phyloP scores from a whole-genome alignment of 2,888 invertebrate species.

The Melieria omissa region DNA sequence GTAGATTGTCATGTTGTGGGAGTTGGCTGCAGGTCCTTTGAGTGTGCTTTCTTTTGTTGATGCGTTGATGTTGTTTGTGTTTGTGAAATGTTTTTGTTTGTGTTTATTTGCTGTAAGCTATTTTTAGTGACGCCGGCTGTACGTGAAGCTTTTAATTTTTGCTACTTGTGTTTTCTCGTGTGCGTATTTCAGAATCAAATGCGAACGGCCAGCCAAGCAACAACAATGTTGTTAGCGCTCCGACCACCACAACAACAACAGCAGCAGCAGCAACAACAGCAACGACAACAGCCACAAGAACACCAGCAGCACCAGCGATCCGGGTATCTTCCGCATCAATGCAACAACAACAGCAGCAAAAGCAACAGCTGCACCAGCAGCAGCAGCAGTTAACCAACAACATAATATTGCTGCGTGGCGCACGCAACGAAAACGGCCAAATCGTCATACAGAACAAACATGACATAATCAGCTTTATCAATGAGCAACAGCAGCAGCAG shows the following conservation, averaged over 20 bases:
- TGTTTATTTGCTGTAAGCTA: background rate
- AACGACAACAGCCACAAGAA: slow-evolving; percentile 43
- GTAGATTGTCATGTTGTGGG: slow-evolving; percentile 40
- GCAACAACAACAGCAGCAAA: slow-evolving; percentile 55
- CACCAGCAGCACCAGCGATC: slow-evolving; percentile 51
- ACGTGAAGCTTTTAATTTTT: background rate
- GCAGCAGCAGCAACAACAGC: slow-evolving; percentile 46
- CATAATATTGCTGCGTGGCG: slow-evolving; percentile 66
- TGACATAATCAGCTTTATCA: slow-evolving; percentile 66
- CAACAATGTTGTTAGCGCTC: slow-evolving; percentile 32
- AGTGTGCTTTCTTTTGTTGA: background rate
- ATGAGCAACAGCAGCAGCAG: slow-evolving; percentile 56
- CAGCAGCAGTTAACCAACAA: slow-evolving; percentile 57
- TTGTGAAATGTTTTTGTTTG: background rate
- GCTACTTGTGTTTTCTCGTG: background rate
- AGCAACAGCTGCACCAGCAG: slow-evolving; percentile 49
- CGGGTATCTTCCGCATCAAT: slow-evolving; percentile 56
- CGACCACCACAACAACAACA: slow-evolving; percentile 43
- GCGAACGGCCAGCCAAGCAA: slow-evolving; percentile 44
- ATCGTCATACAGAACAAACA: slow-evolving; percentile 67
- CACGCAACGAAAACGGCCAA: slow-evolving; percentile 67
- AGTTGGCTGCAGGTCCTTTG: slow-evolving; percentile 10
- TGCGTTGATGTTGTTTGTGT: background rate
- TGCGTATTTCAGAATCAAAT: slow-evolving; percentile 44
- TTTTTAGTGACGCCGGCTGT: background rate